Conservation (phyloP, 2,888 invertebrate genomes). For the Acleris holmiana region DNA sequence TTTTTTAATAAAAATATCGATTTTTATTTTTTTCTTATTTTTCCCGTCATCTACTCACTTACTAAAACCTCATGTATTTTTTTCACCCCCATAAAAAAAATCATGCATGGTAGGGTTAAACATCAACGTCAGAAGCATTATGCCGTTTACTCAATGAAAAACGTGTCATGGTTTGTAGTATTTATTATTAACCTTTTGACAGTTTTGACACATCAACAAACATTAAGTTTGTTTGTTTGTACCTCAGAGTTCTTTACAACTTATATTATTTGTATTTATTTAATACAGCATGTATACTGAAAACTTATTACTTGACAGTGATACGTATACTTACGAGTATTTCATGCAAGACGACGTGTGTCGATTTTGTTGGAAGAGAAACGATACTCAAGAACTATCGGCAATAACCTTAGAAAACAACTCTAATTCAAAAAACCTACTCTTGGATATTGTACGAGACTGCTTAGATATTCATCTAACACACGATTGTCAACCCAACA, state of each 20-base stretch:
- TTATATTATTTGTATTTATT: not conserved
- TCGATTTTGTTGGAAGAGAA: slow-evolving; percentile 66
- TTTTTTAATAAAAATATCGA: no score
- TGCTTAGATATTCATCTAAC: slow-evolving; percentile 61
- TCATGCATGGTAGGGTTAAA: no score
- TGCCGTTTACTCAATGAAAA: not conserved
- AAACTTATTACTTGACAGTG: slow-evolving; percentile 44
- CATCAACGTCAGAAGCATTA: no score
- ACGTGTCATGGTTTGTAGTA: slow-evolving; percentile 8
- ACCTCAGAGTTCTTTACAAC: not conserved
- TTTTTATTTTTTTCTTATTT: no score
- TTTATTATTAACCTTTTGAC: not conserved
- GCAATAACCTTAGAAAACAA: slow-evolving; percentile 42
- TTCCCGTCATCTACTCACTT: no score
- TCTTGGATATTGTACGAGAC: slow-evolving; percentile 59
- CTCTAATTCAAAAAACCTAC: slow-evolving; percentile 40
- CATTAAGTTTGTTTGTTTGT: not conserved
- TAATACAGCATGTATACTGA: slow-evolving; percentile 36
- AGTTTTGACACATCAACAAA: not conserved
- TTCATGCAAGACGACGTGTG: slow-evolving; percentile 66
- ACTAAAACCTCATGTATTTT: no score
- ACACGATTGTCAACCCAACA: slow-evolving; percentile 51
- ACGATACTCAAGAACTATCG: slow-evolving; percentile 52
- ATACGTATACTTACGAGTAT: slow-evolving; percentile 62
- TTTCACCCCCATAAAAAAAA: no score